Evolutionary conservation across 1,140 invertebrate genomes (phyloP).

Genomic region (Caenorhabditis briggsae): DNA sequence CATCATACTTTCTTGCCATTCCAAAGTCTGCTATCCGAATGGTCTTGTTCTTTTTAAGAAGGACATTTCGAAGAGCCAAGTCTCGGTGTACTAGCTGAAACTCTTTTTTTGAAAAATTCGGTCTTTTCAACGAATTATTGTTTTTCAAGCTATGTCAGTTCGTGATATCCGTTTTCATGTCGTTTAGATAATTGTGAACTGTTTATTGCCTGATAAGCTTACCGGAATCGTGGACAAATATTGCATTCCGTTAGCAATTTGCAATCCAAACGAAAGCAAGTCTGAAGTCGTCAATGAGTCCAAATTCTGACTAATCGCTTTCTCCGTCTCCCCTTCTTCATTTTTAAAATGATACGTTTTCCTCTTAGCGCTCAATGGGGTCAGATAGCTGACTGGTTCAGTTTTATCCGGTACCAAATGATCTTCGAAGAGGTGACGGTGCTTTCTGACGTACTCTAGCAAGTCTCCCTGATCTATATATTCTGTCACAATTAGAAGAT

Average conservation of each 20-base stretch:
- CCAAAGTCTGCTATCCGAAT: slow-evolving; percentile 36
- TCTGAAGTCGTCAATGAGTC: slow-evolving; percentile 54
- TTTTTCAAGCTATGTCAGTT: no score
- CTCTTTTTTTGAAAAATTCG: no score
- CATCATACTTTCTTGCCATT: slow-evolving; percentile 7
- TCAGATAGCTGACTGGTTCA: not conserved
- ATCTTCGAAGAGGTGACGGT: not conserved
- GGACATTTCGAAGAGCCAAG: slow-evolving; percentile 19
- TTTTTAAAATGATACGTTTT: slow-evolving; percentile 29
- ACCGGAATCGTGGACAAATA: slow-evolving; percentile 57
- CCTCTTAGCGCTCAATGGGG: slow-evolving; percentile 1
- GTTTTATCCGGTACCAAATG: not conserved
- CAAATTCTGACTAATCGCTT: slow-evolving; percentile 18
- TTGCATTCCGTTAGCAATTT: slow-evolving; percentile 64
- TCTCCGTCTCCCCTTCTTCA: slow-evolving; percentile 28
- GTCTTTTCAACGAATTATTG: no score
- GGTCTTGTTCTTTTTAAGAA: slow-evolving; percentile 5
- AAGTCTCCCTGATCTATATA: slow-evolving; percentile 2
- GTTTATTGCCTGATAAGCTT: not conserved
- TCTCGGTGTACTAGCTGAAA: slow-evolving; percentile 21
- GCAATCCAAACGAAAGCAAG: slow-evolving; percentile 59
- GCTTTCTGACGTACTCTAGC: not conserved
- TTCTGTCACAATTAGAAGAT: not conserved
- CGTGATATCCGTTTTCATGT: no score
- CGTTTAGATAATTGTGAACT: not conserved